These are phyloP conservation scores for Neolamprologus sp. DNA, from an alignment of 2,113 vertebrate species.

Conservation along the genomic window DNA sequence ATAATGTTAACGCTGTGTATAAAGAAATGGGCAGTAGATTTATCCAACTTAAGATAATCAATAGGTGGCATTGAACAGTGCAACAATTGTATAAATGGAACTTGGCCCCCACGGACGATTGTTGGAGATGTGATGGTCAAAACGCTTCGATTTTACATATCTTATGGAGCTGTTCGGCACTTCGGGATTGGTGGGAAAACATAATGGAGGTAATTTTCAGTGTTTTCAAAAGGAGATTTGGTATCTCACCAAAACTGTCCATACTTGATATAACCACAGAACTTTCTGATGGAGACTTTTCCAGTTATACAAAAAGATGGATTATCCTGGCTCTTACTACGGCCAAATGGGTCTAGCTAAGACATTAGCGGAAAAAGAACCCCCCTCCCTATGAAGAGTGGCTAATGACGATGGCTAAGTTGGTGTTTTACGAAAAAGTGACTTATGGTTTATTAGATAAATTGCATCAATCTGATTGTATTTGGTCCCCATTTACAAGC, in stretches of 20 bases:
- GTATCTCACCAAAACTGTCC: not conserved
- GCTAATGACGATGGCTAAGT: rapidly evolving
- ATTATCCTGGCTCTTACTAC: not conserved
- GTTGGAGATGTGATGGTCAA: not conserved
- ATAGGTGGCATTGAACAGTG: rapidly evolving
- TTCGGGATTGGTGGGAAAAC: not conserved
- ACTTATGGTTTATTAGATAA: not conserved
- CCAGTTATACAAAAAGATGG: not conserved
- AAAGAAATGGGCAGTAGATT: not conserved
- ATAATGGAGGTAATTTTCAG: not conserved
- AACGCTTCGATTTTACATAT: not conserved
- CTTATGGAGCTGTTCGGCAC: not conserved
- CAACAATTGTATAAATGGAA: not conserved
- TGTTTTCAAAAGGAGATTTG: not conserved
- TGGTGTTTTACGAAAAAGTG: not conserved
- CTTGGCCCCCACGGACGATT: rapidly evolving
- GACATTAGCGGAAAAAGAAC: rapidly evolving
- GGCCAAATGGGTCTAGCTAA: rapidly evolving
- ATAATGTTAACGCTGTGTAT: not conserved
- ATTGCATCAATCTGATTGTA: not conserved
- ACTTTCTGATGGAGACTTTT: not conserved
- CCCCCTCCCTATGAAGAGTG: not conserved
- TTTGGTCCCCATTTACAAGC: not conserved
- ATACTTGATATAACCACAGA: not conserved
- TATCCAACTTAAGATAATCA: rapidly evolving